phyloP scores from a whole-genome alignment of 2,113 vertebrate genomes.

The Mesocricetus auratus region DNA sequence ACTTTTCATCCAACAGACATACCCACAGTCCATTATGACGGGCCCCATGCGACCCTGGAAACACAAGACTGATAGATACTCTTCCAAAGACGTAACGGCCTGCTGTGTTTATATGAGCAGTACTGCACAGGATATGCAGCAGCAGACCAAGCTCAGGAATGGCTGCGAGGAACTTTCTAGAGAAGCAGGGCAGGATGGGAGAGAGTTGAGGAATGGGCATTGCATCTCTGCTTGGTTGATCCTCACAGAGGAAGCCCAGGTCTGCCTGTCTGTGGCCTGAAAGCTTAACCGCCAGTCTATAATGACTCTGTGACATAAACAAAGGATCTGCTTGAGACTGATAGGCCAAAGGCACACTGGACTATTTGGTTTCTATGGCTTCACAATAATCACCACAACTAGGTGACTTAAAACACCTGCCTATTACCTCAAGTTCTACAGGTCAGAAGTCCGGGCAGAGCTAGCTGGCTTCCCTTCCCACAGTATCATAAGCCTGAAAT shows the following conservation, averaged over 20 bases:
- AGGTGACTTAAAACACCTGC: background rate
- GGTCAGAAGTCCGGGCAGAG: background rate
- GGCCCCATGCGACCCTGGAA: background rate
- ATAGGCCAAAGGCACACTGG: background rate
- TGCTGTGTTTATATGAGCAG: background rate
- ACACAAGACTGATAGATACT: background rate
- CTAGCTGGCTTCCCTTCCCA: background rate
- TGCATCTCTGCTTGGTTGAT: background rate
- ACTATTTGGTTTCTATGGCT: conserved; percentile 14
- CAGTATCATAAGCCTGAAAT: background rate
- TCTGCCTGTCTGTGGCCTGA: background rate
- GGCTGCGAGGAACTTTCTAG: background rate
- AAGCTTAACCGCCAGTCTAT: background rate
- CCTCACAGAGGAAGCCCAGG: background rate
- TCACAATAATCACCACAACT: background rate
- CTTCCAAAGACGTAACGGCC: background rate
- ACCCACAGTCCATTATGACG: background rate
- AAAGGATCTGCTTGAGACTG: background rate
- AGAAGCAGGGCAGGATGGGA: background rate
- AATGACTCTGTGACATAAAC: background rate
- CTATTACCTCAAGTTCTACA: background rate
- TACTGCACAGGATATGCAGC: accelerated
- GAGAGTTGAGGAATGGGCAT: background rate
- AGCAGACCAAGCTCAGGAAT: background rate
- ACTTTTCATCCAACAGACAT: background rate